phyloP scores from a whole-genome alignment of 1,140 invertebrate species.

The Leguminivora glycinivorella region DNA sequence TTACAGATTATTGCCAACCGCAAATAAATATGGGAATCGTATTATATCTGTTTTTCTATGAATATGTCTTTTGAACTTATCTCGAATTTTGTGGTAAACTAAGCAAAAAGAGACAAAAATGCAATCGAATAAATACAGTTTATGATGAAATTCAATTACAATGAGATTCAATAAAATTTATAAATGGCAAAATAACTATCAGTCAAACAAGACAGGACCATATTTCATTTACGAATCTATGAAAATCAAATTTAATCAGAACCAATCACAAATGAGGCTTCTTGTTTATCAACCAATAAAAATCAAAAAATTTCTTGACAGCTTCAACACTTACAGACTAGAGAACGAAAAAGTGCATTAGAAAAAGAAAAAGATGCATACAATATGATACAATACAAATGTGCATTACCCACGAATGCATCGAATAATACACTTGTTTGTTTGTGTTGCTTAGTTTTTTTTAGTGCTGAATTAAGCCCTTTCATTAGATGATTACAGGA shows the following conservation, averaged over 20 bases:
- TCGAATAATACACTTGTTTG: conserved; percentile 24
- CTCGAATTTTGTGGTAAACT: too few relatives aligned
- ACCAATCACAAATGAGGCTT: not conserved
- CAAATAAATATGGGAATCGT: not conserved
- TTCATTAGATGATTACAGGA: conserved; percentile 9
- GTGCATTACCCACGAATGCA: conserved; percentile 22
- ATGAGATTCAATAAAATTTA: not conserved
- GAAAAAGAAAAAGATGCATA: conserved; percentile 21
- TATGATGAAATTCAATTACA: too few relatives aligned
- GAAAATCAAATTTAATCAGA: not conserved
- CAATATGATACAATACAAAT: conserved; percentile 7
- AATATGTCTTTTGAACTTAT: too few relatives aligned
- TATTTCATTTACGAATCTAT: not conserved
- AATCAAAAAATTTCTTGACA: not conserved
- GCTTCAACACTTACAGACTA: too few relatives aligned
- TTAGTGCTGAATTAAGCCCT: conserved; percentile 1
- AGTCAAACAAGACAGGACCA: not conserved
- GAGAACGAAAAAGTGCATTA: conserved; percentile 16
- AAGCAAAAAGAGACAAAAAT: too few relatives aligned
- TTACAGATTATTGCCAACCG: not conserved
- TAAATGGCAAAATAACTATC: not conserved
- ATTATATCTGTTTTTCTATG: too few relatives aligned
- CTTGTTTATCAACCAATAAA: not conserved
- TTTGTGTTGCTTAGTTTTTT: conserved; percentile 17
- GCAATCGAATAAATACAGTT: too few relatives aligned